Conservation (phyloP, 2,113 vertebrate genomes). For the Neogobius melanostomus region DNA sequence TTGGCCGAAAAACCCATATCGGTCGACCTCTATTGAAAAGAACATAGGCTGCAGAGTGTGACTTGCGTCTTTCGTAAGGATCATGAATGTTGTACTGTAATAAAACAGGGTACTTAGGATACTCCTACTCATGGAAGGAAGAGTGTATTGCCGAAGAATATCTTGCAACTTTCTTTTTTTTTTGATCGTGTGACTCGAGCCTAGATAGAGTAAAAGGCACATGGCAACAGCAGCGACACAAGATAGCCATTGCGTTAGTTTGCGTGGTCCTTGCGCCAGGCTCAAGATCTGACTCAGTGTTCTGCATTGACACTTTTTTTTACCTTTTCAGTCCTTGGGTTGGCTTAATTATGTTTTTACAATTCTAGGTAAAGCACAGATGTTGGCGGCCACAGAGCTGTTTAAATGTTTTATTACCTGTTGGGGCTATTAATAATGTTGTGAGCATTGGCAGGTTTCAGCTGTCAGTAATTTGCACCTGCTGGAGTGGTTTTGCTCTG, state of each 20-base stretch:
- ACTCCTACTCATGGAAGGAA: too few relatives aligned
- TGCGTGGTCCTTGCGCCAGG: not conserved
- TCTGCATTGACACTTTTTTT: constrained; percentile 12
- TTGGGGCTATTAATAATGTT: constrained; percentile 73
- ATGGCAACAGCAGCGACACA: too few relatives aligned
- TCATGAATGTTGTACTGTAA: too few relatives aligned
- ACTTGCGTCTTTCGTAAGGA: too few relatives aligned
- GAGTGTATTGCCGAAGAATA: too few relatives aligned
- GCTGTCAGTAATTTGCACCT: constrained; percentile 77
- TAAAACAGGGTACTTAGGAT: too few relatives aligned
- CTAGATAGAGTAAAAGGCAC: too few relatives aligned
- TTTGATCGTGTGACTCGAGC: too few relatives aligned
- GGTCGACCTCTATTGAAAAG: too few relatives aligned
- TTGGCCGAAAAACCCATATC: too few relatives aligned
- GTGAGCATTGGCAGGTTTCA: constrained; percentile 59
- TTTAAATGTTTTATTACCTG: constrained; percentile 78
- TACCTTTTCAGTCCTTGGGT: constrained; percentile 13
- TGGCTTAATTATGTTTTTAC: constrained; percentile 64
- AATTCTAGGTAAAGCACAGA: constrained; percentile 57
- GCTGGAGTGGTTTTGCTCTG: constrained; percentile 46
- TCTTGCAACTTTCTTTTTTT: too few relatives aligned
- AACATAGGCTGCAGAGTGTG: too few relatives aligned
- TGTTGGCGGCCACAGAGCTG: constrained; percentile 44
- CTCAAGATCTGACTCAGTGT: not conserved
- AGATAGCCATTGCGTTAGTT: not conserved